Conservation (phyloP, 2,888 invertebrate species). For the Tetramorium bicarinatum region DNA sequence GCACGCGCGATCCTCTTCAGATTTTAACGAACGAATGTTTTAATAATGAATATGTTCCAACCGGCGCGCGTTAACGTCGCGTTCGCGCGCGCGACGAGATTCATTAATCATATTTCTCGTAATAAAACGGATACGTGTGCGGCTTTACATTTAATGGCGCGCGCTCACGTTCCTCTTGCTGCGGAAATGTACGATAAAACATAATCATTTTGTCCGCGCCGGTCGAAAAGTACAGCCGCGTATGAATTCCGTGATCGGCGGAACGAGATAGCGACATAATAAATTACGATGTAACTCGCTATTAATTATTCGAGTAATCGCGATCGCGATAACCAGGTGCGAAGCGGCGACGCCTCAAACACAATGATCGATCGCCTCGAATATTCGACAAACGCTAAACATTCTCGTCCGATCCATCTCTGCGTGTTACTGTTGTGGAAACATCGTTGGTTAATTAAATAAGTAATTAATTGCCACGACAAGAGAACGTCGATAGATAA, state of each 20-base stretch:
- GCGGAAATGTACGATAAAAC: slow-evolving; percentile 48
- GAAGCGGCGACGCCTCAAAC: slow-evolving; percentile 41
- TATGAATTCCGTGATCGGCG: slow-evolving; percentile 44
- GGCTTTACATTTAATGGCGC: slow-evolving; percentile 46
- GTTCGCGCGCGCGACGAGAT: slow-evolving; percentile 42
- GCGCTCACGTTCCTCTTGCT: slow-evolving; percentile 12
- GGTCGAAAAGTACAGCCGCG: slow-evolving; percentile 31
- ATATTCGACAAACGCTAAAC: slow-evolving; percentile 57
- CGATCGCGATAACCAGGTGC: slow-evolving; percentile 50
- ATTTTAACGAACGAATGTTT: slow-evolving; percentile 55
- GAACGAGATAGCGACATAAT: slow-evolving; percentile 46
- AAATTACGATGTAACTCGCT: slow-evolving; percentile 49
- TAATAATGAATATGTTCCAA: slow-evolving; percentile 46
- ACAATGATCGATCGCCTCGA: slow-evolving; percentile 48
- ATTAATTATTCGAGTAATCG: slow-evolving; percentile 54
- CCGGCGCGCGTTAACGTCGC: slow-evolving; percentile 28
- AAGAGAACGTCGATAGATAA: slow-evolving; percentile 32
- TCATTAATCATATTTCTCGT: slow-evolving; percentile 55
- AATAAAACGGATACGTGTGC: slow-evolving; percentile 48
- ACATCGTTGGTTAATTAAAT: slow-evolving; percentile 53
- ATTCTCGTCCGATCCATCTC: slow-evolving; percentile 40
- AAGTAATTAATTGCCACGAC: slow-evolving; percentile 42
- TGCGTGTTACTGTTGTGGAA: slow-evolving; percentile 18
- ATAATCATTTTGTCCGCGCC: slow-evolving; percentile 35
- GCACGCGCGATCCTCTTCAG: slow-evolving; percentile 24